phyloP scores from a whole-genome alignment of 2,888 invertebrate species.

The Tricholauxania praeusta region DNA sequence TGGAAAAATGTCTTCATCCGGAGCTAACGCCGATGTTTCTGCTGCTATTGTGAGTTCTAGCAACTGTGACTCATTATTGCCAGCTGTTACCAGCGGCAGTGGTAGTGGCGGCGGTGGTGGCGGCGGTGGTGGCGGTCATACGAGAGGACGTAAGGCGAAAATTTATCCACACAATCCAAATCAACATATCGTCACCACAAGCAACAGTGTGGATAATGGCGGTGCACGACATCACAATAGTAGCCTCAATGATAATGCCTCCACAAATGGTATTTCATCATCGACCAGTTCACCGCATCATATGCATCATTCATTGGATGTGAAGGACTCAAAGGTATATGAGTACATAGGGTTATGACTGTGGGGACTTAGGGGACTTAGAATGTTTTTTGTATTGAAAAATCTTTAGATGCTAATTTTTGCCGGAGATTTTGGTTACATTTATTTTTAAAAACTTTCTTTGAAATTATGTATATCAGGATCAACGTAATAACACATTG shows the following conservation, averaged over 20 bases:
- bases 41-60: constrained; percentile 55
- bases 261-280: constrained; percentile 57
- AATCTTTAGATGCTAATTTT: background rate
- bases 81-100: background rate
- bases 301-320: constrained; percentile 54
- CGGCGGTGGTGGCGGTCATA: constrained; percentile 47
- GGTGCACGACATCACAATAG: constrained; percentile 53
- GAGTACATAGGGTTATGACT: background rate
- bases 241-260: constrained; percentile 41
- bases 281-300: constrained; percentile 65
- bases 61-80: constrained; percentile 5
- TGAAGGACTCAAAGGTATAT: constrained; percentile 63
- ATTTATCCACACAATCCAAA: constrained; percentile 61
- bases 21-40: constrained; percentile 44
- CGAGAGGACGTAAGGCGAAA: constrained; percentile 61
- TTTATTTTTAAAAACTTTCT: too few relatives aligned
- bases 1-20: constrained; percentile 43
- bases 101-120: constrained; percentile 7
- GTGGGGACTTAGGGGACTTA: background rate
- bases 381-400: background rate
- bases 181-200: constrained; percentile 62
- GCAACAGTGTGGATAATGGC: constrained; percentile 62
- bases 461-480: too few relatives aligned
- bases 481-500: too few relatives aligned
- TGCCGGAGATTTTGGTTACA: background rate